Percentiles rank a stretch among this genome's conserved stretches.
Evolutionary conservation across 2,113 vertebrate genomes (phyloP).

Genomic region (Myiozetetes cayanensis): DNA sequence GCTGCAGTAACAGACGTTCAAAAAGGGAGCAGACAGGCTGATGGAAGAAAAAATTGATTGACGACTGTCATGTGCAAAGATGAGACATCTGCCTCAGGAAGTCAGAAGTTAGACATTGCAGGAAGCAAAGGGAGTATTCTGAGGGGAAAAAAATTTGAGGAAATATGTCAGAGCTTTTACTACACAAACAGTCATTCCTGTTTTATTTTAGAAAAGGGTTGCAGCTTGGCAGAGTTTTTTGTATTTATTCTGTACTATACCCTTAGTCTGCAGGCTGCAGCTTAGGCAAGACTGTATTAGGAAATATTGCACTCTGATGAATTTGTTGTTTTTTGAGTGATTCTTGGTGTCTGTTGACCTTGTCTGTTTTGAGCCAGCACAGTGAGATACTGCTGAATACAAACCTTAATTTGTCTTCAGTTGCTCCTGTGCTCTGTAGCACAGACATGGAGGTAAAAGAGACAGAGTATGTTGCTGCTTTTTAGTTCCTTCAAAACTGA

Average conservation of each 20-base stretch:
- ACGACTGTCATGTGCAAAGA: neutral
- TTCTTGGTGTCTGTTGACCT: neutral
- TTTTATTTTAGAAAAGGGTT: neutral
- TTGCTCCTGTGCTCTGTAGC: neutral
- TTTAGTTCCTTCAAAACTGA: constrained; percentile 12
- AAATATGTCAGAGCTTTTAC: neutral
- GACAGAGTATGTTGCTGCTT: neutral
- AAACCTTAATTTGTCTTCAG: neutral
- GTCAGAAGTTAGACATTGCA: neutral
- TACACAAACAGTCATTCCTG: neutral
- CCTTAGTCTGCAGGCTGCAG: neutral
- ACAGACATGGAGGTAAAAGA: neutral
- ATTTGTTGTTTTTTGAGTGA: neutral
- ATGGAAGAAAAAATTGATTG: neutral
- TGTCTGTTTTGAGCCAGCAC: neutral
- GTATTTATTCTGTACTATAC: neutral
- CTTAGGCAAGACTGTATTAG: neutral
- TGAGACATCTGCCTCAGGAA: neutral
- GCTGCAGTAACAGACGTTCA: neutral
- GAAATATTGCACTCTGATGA: neutral
- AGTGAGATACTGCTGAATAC: neutral
- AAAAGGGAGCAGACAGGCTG: neutral
- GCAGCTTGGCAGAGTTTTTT: neutral
- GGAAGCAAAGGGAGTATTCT: neutral
- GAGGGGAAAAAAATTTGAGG: neutral